A percentile compares a stretch with the other conserved stretches of the same genome.
These are phyloP conservation scores for Lophotriccus pileatus DNA, from an alignment of 2,797 vertebrate species.

Conservation along the genomic window DNA sequence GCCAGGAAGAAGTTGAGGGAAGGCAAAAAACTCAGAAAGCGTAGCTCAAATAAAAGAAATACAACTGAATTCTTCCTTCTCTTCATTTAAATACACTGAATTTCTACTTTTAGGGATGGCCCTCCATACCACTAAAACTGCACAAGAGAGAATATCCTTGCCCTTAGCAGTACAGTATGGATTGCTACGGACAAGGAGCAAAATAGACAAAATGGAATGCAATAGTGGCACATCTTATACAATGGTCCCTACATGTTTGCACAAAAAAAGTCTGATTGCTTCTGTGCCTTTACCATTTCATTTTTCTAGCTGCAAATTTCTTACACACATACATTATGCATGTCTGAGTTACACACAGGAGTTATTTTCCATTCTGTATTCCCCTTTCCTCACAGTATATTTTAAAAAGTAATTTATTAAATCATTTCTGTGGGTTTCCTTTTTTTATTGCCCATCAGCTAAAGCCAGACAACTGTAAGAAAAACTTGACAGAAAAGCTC, in stretches of 20 bases:
- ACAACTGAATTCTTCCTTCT: neutral
- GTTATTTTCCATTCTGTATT: neutral
- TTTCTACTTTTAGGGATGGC: neutral
- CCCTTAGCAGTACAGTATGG: neutral
- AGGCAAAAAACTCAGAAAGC: neutral
- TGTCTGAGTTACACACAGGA: neutral
- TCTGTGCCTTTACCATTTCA: neutral
- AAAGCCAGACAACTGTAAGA: neutral
- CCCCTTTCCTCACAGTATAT: neutral
- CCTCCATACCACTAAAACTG: neutral
- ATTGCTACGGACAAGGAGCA: neutral
- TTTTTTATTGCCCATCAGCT: neutral
- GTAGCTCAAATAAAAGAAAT: neutral
- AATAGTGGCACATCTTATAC: neutral
- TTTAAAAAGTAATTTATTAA: neutral
- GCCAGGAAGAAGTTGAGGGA: neutral
- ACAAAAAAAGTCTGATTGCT: neutral
- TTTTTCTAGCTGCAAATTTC: neutral
- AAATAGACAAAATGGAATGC: neutral
- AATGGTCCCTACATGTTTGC: neutral
- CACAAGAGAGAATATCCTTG: neutral
- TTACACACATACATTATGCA: neutral
- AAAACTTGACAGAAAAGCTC: neutral
- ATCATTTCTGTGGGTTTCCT: neutral
- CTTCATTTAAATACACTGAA: neutral